Evolutionary conservation across 1,140 invertebrate genomes (phyloP).

Genomic region (Cataglyphis hispanica): DNA sequence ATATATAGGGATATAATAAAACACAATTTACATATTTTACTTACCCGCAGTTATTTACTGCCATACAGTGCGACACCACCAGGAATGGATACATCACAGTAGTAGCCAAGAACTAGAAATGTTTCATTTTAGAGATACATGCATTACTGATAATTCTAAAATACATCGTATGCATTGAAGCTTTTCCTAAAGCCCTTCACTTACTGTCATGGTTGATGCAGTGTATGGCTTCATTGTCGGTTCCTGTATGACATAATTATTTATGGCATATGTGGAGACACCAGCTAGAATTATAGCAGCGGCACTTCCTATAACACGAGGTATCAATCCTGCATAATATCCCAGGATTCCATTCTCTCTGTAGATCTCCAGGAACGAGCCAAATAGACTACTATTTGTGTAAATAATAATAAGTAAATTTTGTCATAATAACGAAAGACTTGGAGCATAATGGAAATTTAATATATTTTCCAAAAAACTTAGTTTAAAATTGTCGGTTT

Average conservation of each 20-base stretch:
- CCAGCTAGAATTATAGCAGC: constrained; percentile 91
- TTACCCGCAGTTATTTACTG: constrained; percentile 92
- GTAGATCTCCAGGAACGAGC: constrained; percentile 93
- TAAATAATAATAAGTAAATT: constrained; percentile 14
- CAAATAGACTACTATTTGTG: constrained; percentile 88
- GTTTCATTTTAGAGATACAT: constrained; percentile 48
- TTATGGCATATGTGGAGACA: constrained; percentile 91
- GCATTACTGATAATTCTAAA: neutral
- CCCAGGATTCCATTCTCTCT: constrained; percentile 93
- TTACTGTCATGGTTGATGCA: constrained; percentile 87
- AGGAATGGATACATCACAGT: constrained; percentile 94
- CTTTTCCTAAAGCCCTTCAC: constrained; percentile 60
- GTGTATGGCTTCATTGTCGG: constrained; percentile 90
- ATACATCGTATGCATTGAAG: neutral
- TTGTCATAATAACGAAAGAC: neutral
- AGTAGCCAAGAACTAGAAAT: constrained; percentile 90
- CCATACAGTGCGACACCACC: constrained; percentile 95
- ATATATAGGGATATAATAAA: neutral
- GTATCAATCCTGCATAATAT: constrained; percentile 94
- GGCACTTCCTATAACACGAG: constrained; percentile 93
- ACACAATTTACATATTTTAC: constrained; percentile 68
- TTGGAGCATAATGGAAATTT: neutral
- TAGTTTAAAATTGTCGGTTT: neutral
- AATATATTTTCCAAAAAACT: neutral
- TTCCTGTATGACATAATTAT: constrained; percentile 93